Conservation (phyloP, 2,888 invertebrate genomes). For the Cryptophagus acutangulus region DNA sequence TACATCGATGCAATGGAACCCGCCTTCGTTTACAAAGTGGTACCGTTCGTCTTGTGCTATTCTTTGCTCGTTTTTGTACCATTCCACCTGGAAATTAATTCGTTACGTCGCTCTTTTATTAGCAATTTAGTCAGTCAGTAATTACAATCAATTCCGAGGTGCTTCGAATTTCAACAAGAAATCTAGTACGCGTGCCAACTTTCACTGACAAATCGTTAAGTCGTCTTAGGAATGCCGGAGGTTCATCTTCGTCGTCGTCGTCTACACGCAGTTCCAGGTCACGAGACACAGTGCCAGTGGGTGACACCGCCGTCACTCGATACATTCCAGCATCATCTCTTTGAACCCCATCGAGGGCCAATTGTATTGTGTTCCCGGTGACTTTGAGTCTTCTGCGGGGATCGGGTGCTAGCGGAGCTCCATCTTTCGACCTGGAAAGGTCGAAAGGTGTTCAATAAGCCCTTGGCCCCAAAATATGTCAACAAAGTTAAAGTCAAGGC, state of each 20-base stretch:
- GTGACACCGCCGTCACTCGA: constrained; percentile 62
- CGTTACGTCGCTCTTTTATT: neutral
- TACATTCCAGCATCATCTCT: constrained; percentile 72
- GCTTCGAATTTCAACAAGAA: constrained; percentile 79
- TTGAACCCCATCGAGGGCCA: constrained; percentile 70
- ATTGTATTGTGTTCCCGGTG: constrained; percentile 61
- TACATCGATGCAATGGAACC: constrained; percentile 79
- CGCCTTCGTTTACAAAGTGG: constrained; percentile 74
- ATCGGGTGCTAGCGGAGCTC: constrained; percentile 61
- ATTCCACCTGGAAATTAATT: constrained; percentile 62
- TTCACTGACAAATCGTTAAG: constrained; percentile 83
- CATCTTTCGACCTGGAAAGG: constrained; percentile 57
- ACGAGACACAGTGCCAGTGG: constrained; percentile 52
- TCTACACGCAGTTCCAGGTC: constrained; percentile 56
- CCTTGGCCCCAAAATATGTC: no score
- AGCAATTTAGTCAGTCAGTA: no score
- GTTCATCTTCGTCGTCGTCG: constrained; percentile 59
- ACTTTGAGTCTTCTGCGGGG: constrained; percentile 58
- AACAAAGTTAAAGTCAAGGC: no score
- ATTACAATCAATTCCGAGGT: constrained; percentile 46
- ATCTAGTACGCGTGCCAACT: constrained; percentile 81
- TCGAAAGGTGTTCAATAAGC: no score
- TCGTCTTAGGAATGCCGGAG: constrained; percentile 77
- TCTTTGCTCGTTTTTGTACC: constrained; percentile 78
- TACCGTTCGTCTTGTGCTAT: constrained; percentile 72